A percentile compares a stretch with the other conserved stretches of the same genome.
Evolutionary conservation across 1,140 invertebrate species (phyloP).

Genomic region (Laodelphax striatellus): DNA sequence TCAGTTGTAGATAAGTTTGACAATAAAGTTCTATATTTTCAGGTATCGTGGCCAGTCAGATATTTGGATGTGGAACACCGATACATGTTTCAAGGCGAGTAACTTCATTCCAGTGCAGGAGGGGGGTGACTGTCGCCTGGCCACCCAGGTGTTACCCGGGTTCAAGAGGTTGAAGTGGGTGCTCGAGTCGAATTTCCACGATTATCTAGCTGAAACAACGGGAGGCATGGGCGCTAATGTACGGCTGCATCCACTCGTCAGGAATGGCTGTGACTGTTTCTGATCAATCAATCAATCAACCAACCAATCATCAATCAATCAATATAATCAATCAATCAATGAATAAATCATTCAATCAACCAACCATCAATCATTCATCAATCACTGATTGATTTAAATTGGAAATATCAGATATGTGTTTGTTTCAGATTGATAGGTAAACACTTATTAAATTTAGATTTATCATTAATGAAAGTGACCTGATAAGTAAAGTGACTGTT

Average conservation of each 20-base stretch:
- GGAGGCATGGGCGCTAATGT: conserved; percentile 43
- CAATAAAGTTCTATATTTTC: conserved; percentile 27
- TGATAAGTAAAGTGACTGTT: too few species aligned
- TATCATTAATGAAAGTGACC: too few species aligned
- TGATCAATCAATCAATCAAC: too few species aligned
- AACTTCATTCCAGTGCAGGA: conserved; percentile 44
- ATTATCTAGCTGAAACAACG: conserved; percentile 42
- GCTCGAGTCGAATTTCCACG: conserved; percentile 50
- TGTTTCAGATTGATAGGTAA: too few species aligned
- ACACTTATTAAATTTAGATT: too few species aligned
- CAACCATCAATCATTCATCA: too few species aligned
- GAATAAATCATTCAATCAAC: too few species aligned
- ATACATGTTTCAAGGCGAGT: conserved; percentile 37
- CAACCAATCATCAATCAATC: too few species aligned
- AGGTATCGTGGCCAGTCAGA: conserved; percentile 38
- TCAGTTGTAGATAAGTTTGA: too few species aligned
- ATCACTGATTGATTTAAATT: too few species aligned
- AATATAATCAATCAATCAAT: too few species aligned
- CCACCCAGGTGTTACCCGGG: conserved; percentile 45
- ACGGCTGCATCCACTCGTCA: conserved; percentile 38
- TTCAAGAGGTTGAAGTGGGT: conserved; percentile 44
- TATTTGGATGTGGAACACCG: conserved; percentile 47
- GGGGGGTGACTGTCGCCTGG: conserved; percentile 41
- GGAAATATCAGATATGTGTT: too few species aligned
- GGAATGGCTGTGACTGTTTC: conserved; percentile 6